A percentile compares a stretch with the other conserved stretches of the same genome.
These are phyloP conservation scores for Chunga burmeisteri DNA, from an alignment of 2,113 vertebrate genomes.

Conservation along the genomic window DNA sequence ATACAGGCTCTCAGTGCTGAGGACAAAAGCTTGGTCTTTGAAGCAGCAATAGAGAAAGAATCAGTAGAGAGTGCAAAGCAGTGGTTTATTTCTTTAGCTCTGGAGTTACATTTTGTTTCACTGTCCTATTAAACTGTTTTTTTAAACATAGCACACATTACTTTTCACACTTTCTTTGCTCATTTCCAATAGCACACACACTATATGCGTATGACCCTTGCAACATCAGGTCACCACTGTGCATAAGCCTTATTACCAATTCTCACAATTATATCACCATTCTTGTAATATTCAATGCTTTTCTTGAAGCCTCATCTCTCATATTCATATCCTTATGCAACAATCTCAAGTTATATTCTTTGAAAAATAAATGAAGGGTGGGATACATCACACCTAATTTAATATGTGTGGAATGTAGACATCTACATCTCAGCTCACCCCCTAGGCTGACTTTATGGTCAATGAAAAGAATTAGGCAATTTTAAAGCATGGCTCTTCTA, in stretches of 20 bases:
- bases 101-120: neutral
- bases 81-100: neutral
- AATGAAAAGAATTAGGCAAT: conserved; percentile 11
- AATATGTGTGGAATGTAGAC: conserved; percentile 11
- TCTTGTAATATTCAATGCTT: neutral
- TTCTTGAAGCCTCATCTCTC: neutral
- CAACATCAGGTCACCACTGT: neutral
- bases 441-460: conserved; percentile 24
- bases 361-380: conserved; percentile 50
- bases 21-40: neutral
- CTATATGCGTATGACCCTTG: neutral
- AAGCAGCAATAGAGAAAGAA: neutral
- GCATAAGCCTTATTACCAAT: neutral
- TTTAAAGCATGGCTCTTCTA: neutral
- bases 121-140: neutral
- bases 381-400: conserved; percentile 37
- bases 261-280: neutral
- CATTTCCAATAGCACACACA: neutral
- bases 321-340: neutral
- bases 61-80: neutral
- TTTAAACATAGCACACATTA: neutral
- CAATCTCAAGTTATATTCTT: neutral
- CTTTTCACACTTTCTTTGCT: neutral
- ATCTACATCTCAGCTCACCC: conserved; percentile 3
- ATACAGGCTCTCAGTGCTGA: neutral